These are phyloP conservation scores for Chloroclysta siterata DNA, from an alignment of 2,888 invertebrate genomes.

Conservation along the genomic window DNA sequence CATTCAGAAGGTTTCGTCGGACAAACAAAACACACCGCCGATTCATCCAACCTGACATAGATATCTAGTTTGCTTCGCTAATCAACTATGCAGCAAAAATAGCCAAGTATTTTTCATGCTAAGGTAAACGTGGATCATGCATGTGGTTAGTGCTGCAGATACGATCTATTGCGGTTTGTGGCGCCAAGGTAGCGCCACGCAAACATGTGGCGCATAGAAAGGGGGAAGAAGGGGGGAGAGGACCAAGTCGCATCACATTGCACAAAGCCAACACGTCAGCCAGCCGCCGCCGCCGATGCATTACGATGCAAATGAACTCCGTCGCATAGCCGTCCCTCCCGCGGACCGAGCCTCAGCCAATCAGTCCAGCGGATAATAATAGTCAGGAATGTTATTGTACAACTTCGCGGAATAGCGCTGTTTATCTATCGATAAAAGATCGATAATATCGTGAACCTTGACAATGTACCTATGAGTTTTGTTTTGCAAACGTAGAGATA, in stretches of 20 bases:
- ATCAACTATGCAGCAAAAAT: too few relatives aligned
- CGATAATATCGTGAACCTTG: conserved; percentile 24
- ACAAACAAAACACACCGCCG: too few relatives aligned
- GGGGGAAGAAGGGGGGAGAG: conserved; percentile 19
- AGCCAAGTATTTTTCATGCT: conserved; percentile 7
- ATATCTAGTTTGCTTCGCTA: too few relatives aligned
- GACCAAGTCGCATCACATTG: conserved; percentile 30
- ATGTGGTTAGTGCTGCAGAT: conserved; percentile 27
- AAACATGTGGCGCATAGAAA: conserved; percentile 33
- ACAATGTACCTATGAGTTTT: conserved; percentile 15
- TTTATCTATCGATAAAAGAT: conserved; percentile 41
- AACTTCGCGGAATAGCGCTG: conserved; percentile 57
- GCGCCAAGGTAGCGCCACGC: conserved; percentile 35
- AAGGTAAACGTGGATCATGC: conserved; percentile 16
- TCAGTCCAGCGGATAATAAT: conserved; percentile 70
- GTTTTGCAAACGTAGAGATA: conserved; percentile 21
- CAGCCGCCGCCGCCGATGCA: conserved; percentile 47
- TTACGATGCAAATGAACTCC: conserved; percentile 74
- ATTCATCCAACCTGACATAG: too few relatives aligned
- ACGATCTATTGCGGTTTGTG: conserved; percentile 33
- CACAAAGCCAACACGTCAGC: conserved; percentile 43
- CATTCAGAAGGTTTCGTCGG: too few relatives aligned
- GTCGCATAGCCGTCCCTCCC: conserved; percentile 49
- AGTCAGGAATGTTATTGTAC: conserved; percentile 76
- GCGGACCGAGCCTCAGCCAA: conserved; percentile 53